phyloP scores from a whole-genome alignment of 2,797 vertebrate genomes.

The Amblyraja radiata region DNA sequence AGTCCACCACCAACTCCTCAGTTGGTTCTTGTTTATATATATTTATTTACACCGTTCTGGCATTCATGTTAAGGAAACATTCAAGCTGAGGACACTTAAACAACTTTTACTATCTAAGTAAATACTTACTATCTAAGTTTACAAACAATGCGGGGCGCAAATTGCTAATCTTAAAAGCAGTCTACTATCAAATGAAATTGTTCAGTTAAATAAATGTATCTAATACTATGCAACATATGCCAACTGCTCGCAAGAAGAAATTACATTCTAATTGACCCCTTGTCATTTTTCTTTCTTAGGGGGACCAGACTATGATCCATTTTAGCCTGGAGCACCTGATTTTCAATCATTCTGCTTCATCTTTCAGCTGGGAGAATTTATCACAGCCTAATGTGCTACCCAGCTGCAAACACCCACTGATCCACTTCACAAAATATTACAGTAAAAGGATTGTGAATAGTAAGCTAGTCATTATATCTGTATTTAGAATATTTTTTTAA shows the following conservation, averaged over 20 bases:
- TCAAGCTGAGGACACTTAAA: background rate
- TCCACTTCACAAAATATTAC: slow-evolving; percentile 20
- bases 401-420: slow-evolving; percentile 27
- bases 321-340: background rate
- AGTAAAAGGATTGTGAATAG: slow-evolving; percentile 22
- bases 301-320: background rate
- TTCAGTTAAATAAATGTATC: background rate
- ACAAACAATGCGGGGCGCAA: background rate
- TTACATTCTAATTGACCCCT: background rate
- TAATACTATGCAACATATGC: background rate
- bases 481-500: slow-evolving; percentile 16
- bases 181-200: background rate
- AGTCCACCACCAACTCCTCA: too few relatives aligned
- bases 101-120: background rate
- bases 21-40: background rate
- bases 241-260: background rate
- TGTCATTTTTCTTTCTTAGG: background rate
- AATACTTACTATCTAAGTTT: too few relatives aligned
- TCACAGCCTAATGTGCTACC: slow-evolving; percentile 7
- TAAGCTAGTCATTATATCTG: slow-evolving; percentile 27
- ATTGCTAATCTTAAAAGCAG: background rate
- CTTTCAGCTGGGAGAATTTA: background rate
- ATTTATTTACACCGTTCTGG: background rate
- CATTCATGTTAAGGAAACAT: background rate
- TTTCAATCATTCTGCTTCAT: background rate